These are phyloP conservation scores for Apis mellifera DNA, from an alignment of 1,140 invertebrate species.

Conservation along the genomic window Amel_HAv3.1 CM009936.2:6722501-6723000, in stretches of 20 bases:
- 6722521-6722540: constrained; percentile 10
- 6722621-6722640: background rate
- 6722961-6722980: background rate
- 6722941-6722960: background rate
- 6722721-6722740: no score
- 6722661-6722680: no score
- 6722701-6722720: no score
- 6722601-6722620: background rate
- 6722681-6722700: no score
- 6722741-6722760: no score
- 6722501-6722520: no score
- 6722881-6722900: background rate
- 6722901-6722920: background rate
- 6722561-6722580: constrained; percentile 8
- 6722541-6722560: constrained; percentile 6
- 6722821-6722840: background rate
- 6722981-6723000: background rate
- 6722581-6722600: background rate
- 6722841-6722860: constrained; percentile 15
- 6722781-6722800: no score
- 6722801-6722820: background rate
- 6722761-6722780: background rate
- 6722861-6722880: background rate
- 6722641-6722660: no score
- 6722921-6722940: background rate